Conservation (phyloP, 2,797 vertebrate species). For the Acanthurus tractus region DNA sequence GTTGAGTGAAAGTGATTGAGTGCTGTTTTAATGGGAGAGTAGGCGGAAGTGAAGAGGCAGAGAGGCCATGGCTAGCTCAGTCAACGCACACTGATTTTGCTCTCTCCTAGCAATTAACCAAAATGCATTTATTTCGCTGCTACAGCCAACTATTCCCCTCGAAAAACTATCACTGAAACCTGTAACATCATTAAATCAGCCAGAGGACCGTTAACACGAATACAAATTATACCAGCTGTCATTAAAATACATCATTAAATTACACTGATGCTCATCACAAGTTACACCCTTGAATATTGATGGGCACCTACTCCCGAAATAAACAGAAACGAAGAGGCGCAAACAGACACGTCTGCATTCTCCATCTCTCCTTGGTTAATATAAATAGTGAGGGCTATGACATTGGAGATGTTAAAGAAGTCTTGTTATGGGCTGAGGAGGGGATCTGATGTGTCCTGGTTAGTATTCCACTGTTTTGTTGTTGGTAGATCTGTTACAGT, state of each 20-base stretch:
- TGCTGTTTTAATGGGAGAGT: slow-evolving; percentile 66
- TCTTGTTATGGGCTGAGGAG: slow-evolving; percentile 48
- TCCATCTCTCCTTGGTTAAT: slow-evolving; percentile 32
- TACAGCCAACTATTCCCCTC: slow-evolving; percentile 28
- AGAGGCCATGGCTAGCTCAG: slow-evolving; percentile 56
- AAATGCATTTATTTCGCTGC: slow-evolving; percentile 62
- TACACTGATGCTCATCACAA: slow-evolving; percentile 50
- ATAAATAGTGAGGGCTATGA: slow-evolving; percentile 33
- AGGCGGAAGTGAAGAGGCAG: slow-evolving; percentile 60
- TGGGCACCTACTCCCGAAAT: slow-evolving; percentile 28
- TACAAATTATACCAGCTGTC: slow-evolving; percentile 57
- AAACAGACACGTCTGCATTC: slow-evolving; percentile 13
- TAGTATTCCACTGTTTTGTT: slow-evolving; percentile 65
- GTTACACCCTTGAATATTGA: slow-evolving; percentile 29
- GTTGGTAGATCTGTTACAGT: slow-evolving; percentile 60
- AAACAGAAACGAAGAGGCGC: slow-evolving; percentile 32
- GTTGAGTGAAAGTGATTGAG: slow-evolving; percentile 64
- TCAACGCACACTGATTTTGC: slow-evolving; percentile 54
- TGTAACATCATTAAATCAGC: slow-evolving; percentile 65
- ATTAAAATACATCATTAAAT: slow-evolving; percentile 67
- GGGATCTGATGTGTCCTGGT: slow-evolving; percentile 51
- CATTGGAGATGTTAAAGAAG: slow-evolving; percentile 39
- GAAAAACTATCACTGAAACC: slow-evolving; percentile 46
- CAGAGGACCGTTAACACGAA: slow-evolving; percentile 44
- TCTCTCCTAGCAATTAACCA: slow-evolving; percentile 68